Evolutionary conservation across 2,888 invertebrate genomes (phyloP).

Genomic region (Ptilodon capucinus): DNA sequence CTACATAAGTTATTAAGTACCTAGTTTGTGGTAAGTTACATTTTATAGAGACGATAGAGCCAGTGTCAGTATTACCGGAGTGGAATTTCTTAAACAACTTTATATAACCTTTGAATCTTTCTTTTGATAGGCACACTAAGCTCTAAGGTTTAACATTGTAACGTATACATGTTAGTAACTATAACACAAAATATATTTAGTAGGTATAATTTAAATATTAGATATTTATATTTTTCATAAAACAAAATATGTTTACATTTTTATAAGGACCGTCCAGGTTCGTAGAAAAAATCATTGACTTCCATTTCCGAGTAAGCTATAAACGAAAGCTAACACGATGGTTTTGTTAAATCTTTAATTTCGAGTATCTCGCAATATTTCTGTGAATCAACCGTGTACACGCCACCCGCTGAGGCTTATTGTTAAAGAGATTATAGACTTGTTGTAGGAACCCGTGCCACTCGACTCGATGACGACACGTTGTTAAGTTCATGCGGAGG

Average conservation of each 20-base stretch:
- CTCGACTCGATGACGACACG: constrained; percentile 36
- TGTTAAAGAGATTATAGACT: constrained; percentile 32
- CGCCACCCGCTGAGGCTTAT: constrained; percentile 27
- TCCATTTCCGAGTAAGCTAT: background rate
- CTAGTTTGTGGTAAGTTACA: background rate
- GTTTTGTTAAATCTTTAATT: constrained; percentile 4
- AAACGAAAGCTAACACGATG: constrained; percentile 1
- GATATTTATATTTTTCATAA: no score
- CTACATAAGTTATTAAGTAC: background rate
- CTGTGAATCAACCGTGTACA: constrained; percentile 30
- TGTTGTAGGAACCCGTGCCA: constrained; percentile 25
- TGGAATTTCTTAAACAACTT: no score
- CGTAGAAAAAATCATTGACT: background rate
- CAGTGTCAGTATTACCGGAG: no score
- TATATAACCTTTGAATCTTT: background rate
- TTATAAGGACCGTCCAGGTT: no score
- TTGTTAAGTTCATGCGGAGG: constrained; percentile 42
- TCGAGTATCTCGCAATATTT: constrained; percentile 16
- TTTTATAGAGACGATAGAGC: no score
- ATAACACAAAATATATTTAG: no score
- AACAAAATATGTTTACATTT: no score
- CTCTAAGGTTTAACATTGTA: no score
- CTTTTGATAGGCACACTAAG: background rate
- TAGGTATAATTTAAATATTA: no score
- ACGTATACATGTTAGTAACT: no score